These are phyloP conservation scores for Anabas testudineus DNA, from an alignment of 2,797 vertebrate species.

Conservation along the genomic window DNA sequence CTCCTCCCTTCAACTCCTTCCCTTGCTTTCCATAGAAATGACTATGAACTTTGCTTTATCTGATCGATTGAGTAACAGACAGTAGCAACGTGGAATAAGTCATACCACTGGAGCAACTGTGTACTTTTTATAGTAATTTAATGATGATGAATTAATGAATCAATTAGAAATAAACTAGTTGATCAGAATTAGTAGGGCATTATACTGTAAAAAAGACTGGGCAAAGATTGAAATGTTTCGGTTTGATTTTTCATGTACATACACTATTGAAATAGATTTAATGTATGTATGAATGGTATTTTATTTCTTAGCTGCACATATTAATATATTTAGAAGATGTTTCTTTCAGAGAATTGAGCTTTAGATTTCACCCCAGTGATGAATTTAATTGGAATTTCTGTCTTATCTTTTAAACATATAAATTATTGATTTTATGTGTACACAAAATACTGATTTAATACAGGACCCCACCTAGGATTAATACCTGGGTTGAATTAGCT, in stretches of 20 bases:
- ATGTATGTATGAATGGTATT: no score
- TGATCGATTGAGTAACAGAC: no score
- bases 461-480: neutral
- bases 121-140: neutral
- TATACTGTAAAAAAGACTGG: neutral
- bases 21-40: no score
- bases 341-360: neutral
- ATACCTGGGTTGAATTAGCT: neutral
- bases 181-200: neutral
- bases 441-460: neutral
- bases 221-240: neutral
- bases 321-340: neutral
- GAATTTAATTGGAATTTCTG: no score
- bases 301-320: neutral
- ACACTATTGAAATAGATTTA: no score
- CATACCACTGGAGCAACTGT: no score
- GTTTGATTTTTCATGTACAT: no score
- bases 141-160: neutral
- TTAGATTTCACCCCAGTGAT: neutral
- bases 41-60: no score
- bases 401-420: neutral
- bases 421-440: neutral
- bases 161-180: neutral
- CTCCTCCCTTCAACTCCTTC: no score
- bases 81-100: no score